These are phyloP conservation scores for Camponotus pennsylvanicus DNA, from an alignment of 1,140 invertebrate genomes.

Conservation along the genomic window DNA sequence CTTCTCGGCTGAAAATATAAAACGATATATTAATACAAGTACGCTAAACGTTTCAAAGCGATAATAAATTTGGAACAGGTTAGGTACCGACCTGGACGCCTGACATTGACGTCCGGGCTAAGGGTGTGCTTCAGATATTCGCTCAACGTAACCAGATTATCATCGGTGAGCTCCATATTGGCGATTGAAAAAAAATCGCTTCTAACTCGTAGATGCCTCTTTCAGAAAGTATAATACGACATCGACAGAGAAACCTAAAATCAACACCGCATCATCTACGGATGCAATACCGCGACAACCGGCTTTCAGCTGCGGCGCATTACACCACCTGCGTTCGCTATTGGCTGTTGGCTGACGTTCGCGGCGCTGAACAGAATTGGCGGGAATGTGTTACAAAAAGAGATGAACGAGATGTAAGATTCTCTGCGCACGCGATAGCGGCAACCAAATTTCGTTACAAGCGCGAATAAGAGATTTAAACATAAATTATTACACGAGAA, in stretches of 20 bases:
- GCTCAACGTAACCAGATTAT: constrained; percentile 92
- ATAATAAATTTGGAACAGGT: constrained; percentile 45
- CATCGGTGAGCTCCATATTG: constrained; percentile 93
- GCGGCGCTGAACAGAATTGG: neutral
- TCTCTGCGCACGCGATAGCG: neutral
- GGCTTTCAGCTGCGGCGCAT: constrained; percentile 52
- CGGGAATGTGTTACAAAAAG: neutral
- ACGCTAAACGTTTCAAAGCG: too few relatives aligned
- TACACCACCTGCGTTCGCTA: constrained; percentile 12
- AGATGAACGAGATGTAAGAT: neutral
- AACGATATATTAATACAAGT: neutral
- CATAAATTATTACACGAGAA: neutral
- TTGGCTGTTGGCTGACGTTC: constrained; percentile 38
- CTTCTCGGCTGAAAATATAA: constrained; percentile 92
- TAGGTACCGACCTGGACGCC: constrained; percentile 92
- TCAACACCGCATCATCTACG: constrained; percentile 2
- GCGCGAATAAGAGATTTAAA: neutral
- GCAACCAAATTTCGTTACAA: neutral
- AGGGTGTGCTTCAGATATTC: constrained; percentile 96
- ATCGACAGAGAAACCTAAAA: neutral
- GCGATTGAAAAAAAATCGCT: neutral
- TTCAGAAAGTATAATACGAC: neutral
- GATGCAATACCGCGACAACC: constrained; percentile 26
- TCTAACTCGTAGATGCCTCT: neutral
- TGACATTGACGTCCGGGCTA: constrained; percentile 92